Conservation (phyloP, 2,113 vertebrate species). For the Hippoglossus stenolepis region DNA sequence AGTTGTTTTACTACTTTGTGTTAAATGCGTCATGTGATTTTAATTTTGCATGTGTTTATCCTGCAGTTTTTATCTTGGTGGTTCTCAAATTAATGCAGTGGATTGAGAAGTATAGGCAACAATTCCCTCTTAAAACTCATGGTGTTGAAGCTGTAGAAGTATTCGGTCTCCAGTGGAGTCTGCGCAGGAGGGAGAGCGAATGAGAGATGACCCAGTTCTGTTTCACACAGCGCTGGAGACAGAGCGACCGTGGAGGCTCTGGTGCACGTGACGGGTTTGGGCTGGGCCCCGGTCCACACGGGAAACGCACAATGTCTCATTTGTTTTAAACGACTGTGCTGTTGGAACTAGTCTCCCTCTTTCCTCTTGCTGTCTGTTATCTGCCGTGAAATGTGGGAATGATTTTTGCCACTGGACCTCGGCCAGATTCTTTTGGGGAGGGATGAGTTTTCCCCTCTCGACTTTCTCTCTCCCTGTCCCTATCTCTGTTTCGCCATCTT, state of each 20-base stretch:
- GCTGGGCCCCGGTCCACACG: conserved; percentile 73
- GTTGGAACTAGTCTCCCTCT: conserved; percentile 67
- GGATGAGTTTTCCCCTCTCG: conserved; percentile 67
- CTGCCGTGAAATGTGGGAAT: conserved; percentile 87
- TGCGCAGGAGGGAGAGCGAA: conserved; percentile 60
- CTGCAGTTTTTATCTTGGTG: background rate
- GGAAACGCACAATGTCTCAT: conserved; percentile 81
- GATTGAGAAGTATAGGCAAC: conserved; percentile 25
- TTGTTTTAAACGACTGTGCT: conserved; percentile 79
- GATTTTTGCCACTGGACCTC: conserved; percentile 85
- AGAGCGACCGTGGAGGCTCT: conserved; percentile 65
- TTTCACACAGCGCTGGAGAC: conserved; percentile 71
- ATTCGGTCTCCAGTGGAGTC: conserved; percentile 53
- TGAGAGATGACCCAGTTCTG: conserved; percentile 81
- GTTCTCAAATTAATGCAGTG: background rate
- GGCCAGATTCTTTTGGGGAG: conserved; percentile 82
- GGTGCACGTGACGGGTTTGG: conserved; percentile 77
- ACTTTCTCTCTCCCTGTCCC: conserved; percentile 1
- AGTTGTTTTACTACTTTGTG: background rate
- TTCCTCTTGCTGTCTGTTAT: conserved; percentile 79
- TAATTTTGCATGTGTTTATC: background rate
- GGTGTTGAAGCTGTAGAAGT: conserved; percentile 20
- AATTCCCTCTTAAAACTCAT: too few species aligned
- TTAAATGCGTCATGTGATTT: background rate
- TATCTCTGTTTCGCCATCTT: conserved; percentile 68